Base-by-base conservation (phyloP, 92 coral and sea anemone species). In the Plumapathes pennacea region DNA sequence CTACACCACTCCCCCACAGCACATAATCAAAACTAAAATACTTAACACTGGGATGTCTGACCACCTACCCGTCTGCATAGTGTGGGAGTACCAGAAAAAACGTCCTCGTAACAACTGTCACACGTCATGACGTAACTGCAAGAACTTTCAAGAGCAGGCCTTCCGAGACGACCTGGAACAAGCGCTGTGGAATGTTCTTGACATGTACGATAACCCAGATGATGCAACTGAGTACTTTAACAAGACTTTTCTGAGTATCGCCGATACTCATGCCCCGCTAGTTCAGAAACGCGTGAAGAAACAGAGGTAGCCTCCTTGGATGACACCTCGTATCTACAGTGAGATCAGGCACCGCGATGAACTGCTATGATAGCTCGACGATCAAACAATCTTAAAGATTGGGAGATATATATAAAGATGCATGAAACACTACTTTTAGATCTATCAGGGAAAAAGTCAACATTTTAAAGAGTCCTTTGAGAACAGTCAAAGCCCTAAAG, bases 291-390 rank as follows among this genome's bases (percentile, higher is more conserved):
- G 40, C 5, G 70, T 62, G 5, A 32, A 48, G 32, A 24, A 23
- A 3, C 58, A 26, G 9, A 34, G 30, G 37, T 39, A 21, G 19
- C 70, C 70, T 20, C 31, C 32, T 2, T 62, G 70, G 70, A 62
- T 28, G 70, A 25, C 63, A 48, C 63, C 64, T 17, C 19, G n/a
- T 12, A 62, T 62, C 10, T 12, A 21, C 34, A 17, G n/a, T 3
- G 62, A 12, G 12, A 60, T 60, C 48, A 60, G 13, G 4, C 4
- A 38, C 11, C 50, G 67, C 14, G 55, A 60, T 60, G 32, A 48
- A 40, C 46, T 40, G n/a, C 46, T 40, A 40, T n/a, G 5, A 10
- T 40, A 4, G 46, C 46, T 4, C 4, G 46, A 12, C 4, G n/a
- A 40, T 40, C 46, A 12, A 40, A 4, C 46, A 4, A n/a, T 23